Percentiles rank a stretch among this genome's conserved stretches.
phyloP scores from a whole-genome alignment of 1,140 invertebrate genomes.

The Zaprionus taronus region DNA sequence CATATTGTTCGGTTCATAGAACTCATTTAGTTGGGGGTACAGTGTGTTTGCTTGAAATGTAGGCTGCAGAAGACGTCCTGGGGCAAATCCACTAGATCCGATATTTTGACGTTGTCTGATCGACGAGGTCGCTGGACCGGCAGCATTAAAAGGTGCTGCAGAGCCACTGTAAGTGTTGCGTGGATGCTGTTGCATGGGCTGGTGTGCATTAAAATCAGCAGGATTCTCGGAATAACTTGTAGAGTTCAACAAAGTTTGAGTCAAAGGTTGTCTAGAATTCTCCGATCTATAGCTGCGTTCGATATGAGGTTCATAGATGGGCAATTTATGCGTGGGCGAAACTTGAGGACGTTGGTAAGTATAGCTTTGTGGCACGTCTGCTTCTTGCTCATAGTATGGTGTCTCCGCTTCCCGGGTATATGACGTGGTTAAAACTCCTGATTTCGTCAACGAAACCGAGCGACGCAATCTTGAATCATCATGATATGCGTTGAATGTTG shows the following conservation, averaged over 20 bases:
- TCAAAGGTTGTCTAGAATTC: constrained; percentile 33
- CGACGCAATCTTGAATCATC: constrained; percentile 38
- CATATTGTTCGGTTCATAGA: constrained; percentile 49
- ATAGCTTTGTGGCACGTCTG: constrained; percentile 44
- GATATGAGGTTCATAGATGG: constrained; percentile 38
- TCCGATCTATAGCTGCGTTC: constrained; percentile 41
- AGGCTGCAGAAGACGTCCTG: constrained; percentile 54
- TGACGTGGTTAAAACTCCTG: constrained; percentile 70
- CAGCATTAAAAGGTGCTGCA: constrained; percentile 38
- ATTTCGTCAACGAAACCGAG: constrained; percentile 66
- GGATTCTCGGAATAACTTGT: constrained; percentile 55
- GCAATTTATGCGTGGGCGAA: constrained; percentile 13
- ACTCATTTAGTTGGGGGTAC: constrained; percentile 63
- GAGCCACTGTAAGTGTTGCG: constrained; percentile 58
- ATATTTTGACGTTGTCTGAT: constrained; percentile 36
- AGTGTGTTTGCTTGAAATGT: constrained; percentile 44
- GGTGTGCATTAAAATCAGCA: constrained; percentile 12
- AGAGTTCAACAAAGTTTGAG: constrained; percentile 62
- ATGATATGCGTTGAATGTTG: not conserved
- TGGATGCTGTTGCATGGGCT: not conserved
- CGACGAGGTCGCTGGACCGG: not conserved
- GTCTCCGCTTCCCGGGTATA: constrained; percentile 60
- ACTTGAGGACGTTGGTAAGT: constrained; percentile 57
- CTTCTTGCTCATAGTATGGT: constrained; percentile 11
- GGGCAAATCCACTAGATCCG: constrained; percentile 10